Evolutionary conservation across 2,113 vertebrate genomes (phyloP).

Genomic region (Trichomycterus rosablanca): DNA sequence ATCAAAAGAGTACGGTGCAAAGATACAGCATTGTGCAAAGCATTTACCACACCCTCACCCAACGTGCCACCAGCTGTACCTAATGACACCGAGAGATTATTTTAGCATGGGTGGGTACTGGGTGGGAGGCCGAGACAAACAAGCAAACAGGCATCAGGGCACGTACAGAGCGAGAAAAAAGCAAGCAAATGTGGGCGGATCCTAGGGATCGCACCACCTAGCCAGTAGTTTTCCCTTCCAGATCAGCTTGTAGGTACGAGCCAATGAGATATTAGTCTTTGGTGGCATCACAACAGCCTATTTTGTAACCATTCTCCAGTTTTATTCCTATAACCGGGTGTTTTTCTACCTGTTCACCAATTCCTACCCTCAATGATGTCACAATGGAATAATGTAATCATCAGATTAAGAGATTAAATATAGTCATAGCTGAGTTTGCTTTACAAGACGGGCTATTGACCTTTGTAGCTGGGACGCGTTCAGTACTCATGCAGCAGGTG

Average conservation of each 20-base stretch:
- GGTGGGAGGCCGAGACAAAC: slow-evolving; percentile 55
- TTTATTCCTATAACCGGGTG: slow-evolving; percentile 26
- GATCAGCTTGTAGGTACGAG: slow-evolving; percentile 20
- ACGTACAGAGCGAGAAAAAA: slow-evolving; percentile 17
- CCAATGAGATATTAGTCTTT: slow-evolving; percentile 12
- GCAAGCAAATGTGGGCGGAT: slow-evolving; percentile 13
- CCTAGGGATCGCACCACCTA: too few relatives aligned
- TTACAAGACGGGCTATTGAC: not conserved
- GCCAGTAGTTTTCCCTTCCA: slow-evolving; percentile 45
- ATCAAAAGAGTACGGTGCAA: too few relatives aligned
- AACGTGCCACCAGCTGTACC: slow-evolving; percentile 49
- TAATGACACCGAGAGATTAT: slow-evolving; percentile 62
- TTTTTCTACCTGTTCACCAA: slow-evolving; percentile 18
- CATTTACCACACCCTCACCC: slow-evolving; percentile 42
- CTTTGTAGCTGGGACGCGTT: too few relatives aligned
- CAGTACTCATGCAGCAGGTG: too few relatives aligned
- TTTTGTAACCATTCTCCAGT: slow-evolving; percentile 21
- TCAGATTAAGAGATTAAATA: not conserved
- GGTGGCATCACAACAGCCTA: not conserved
- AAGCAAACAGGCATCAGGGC: slow-evolving; percentile 49
- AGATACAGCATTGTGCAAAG: too few relatives aligned
- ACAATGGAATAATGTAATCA: not conserved
- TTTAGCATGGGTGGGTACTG: slow-evolving; percentile 31
- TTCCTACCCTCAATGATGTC: not conserved
- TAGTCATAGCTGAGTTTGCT: not conserved